Conservation (phyloP, 2,797 vertebrate genomes). For the Enteromius paludinosus region DNA sequence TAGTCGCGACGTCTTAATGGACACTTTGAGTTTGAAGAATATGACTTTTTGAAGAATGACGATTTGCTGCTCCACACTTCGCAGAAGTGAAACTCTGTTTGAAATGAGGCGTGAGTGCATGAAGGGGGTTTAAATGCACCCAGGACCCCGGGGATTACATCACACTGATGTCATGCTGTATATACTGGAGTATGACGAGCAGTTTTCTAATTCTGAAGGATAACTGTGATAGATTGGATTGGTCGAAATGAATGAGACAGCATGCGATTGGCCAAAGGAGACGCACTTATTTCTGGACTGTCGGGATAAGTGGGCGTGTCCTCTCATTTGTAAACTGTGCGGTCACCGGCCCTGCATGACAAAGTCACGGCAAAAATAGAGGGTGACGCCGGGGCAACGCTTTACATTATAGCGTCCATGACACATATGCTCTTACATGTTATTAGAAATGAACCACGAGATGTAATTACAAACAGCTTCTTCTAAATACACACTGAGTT, state of each 20-base stretch:
- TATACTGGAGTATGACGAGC: conserved; percentile 78
- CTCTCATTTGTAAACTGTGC: conserved; percentile 64
- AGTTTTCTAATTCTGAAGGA: conserved; percentile 75
- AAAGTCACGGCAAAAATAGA: conserved; percentile 67
- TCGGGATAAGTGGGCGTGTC: conserved; percentile 58
- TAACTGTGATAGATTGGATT: conserved; percentile 63
- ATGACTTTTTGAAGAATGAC: conserved; percentile 46
- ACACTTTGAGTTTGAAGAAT: conserved; percentile 56
- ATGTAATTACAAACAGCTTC: not conserved
- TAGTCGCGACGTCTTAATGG: conserved; percentile 65
- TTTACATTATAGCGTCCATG: conserved; percentile 18
- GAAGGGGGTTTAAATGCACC: conserved; percentile 72
- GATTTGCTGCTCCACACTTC: not conserved
- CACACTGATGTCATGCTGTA: conserved; percentile 72
- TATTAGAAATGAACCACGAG: conserved; percentile 2
- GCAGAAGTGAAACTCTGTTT: conserved; percentile 63
- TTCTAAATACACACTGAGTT: not conserved
- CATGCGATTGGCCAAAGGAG: conserved; percentile 74
- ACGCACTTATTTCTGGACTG: conserved; percentile 81
- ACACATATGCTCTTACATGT: not conserved
- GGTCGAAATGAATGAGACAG: conserved; percentile 64
- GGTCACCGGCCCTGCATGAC: conserved; percentile 47
- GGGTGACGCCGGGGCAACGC: conserved; percentile 55
- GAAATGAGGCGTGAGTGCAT: conserved; percentile 68
- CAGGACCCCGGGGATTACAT: conserved; percentile 76